Evolutionary conservation across 1,140 invertebrate genomes (phyloP), one percentile per base, ranked within the genome.

Genomic region (Drosophila novamexicana): DNA sequence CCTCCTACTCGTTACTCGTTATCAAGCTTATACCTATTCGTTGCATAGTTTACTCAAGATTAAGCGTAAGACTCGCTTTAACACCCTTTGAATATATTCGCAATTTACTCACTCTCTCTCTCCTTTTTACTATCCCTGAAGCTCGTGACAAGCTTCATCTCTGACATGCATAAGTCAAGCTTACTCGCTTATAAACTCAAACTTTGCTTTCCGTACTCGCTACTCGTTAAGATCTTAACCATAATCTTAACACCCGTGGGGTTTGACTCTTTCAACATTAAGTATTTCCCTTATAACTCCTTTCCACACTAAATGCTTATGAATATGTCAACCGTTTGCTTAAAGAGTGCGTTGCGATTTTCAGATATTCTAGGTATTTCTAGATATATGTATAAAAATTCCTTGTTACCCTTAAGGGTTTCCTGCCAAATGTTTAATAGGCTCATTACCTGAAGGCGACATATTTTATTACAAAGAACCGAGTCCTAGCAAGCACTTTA

Each of bases 401-500:
- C 7, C 42, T 45, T 14, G 14, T 47, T n/a, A 29, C 22, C 22
- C 7, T 32, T 7, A 50, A 32, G 29, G 32, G 22, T 50, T 50
- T 10, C 9, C 22, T 9, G 47, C 12, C 47, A n/a, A 32, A 50
- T 6, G 22, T 44, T 57, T 44, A n/a, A 57, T 54, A 37, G n/a
- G n/a, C 34, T 36, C 14, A 36, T 57, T 22, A 40, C 14, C 42
- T 14, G n/a, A 44, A 12, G 40, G 14, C 40, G n/a, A 14, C 40
- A 40, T 40, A 10, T 3, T 16, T 45, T 45, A 6, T 29, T 45
- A 1, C 6, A 49, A 49, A 9, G 8, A 14, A n/a, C 7, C 29
- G 14, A 34, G 10, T 14, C 18, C 6, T 44, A 34, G 9, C 9
- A 50, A 29, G 14, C 8, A 53, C 42, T 50, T 49, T 63, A 77